phyloP scores from a whole-genome alignment of 2,113 vertebrate species.

The Thymallus thymallus region DNA sequence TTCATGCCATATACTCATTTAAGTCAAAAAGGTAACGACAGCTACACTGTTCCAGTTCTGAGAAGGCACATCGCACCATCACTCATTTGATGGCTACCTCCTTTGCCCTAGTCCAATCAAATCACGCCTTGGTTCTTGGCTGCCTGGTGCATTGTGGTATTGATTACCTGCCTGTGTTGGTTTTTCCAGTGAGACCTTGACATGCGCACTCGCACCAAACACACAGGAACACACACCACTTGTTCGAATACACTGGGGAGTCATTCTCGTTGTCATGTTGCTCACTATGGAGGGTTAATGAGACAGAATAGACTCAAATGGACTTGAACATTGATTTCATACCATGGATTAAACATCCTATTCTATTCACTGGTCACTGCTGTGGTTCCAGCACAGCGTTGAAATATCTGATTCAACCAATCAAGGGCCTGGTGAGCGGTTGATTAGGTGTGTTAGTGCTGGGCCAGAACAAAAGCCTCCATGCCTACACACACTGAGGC shows the following conservation, averaged over 20 bases:
- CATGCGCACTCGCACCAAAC: neutral
- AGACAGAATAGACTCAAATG: slow-evolving; percentile 32
- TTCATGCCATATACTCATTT: slow-evolving; percentile 11
- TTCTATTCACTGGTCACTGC: neutral
- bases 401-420: slow-evolving; percentile 15
- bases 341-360: slow-evolving; percentile 24
- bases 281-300: slow-evolving; percentile 26
- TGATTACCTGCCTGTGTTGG: neutral
- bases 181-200: neutral
- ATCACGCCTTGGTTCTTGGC: neutral
- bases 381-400: slow-evolving; percentile 16
- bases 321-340: slow-evolving; percentile 46
- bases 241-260: neutral
- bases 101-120: neutral
- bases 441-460: neutral
- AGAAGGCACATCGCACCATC: too few species aligned
- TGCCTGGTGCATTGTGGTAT: neutral
- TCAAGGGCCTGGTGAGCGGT: slow-evolving; percentile 5
- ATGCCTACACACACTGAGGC: too few species aligned
- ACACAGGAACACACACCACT: neutral
- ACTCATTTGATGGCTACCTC: slow-evolving; percentile 23
- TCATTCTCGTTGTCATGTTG: neutral
- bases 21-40: slow-evolving; percentile 24
- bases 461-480: neutral
- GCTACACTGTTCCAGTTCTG: too few species aligned